These are phyloP conservation scores for Porites divaricata DNA, from an alignment of 92 coral and sea anemone genomes.

Conservation along the genomic window DNA sequence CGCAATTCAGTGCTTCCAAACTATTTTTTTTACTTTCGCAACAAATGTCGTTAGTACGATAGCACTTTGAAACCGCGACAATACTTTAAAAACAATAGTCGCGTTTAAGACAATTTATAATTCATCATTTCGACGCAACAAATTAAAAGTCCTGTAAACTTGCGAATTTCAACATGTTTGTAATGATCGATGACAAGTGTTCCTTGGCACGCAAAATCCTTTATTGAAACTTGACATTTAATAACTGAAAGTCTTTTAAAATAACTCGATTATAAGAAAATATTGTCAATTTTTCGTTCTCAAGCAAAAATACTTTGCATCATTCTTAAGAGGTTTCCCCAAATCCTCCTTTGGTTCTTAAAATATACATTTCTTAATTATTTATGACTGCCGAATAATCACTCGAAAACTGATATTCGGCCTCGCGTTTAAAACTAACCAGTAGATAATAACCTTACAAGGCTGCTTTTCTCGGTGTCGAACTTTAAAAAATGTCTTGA, in stretches of 20 bases:
- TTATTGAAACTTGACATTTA: not conserved
- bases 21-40: no score
- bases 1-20: no score
- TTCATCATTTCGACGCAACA: not conserved
- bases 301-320: not conserved
- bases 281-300: not conserved
- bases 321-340: not conserved
- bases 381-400: conserved; percentile 13
- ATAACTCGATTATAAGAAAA: not conserved
- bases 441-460: no score
- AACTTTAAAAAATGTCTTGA: not conserved
- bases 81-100: not conserved
- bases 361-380: conserved; percentile 6
- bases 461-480: no score
- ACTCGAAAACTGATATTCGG: not conserved
- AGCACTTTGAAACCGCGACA: not conserved
- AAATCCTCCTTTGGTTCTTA: not conserved
- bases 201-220: not conserved
- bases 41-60: no score
- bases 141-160: not conserved
- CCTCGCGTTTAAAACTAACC: not conserved
- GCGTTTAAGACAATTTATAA: not conserved
- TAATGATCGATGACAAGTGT: no score
- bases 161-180: not conserved
- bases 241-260: not conserved